These are phyloP conservation scores for Erannis defoliaria DNA, from an alignment of 2,888 invertebrate species.

Conservation along the genomic window DNA sequence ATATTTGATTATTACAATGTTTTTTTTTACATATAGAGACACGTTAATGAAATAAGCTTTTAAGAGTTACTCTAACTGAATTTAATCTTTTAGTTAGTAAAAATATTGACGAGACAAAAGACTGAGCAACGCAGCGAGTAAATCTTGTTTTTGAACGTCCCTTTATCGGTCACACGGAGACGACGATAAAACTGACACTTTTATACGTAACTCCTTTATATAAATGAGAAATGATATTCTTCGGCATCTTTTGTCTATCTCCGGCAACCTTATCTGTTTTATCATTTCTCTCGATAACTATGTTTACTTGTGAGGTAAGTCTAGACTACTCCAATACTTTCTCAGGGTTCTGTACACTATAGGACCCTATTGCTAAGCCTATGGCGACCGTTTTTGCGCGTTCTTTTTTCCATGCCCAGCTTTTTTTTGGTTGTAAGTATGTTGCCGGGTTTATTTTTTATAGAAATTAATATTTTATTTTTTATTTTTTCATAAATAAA, in stretches of 20 bases:
- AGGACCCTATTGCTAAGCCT: too few relatives aligned
- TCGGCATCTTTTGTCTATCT: constrained; percentile 12
- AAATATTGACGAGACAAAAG: not conserved
- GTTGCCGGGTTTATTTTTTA: too few relatives aligned
- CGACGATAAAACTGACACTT: constrained; percentile 24
- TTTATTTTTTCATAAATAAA: too few relatives aligned
- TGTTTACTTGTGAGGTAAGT: constrained; percentile 14
- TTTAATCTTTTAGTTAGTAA: not conserved
- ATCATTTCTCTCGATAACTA: constrained; percentile 15
- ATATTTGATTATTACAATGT: too few relatives aligned
- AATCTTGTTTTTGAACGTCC: too few relatives aligned
- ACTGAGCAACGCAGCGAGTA: not conserved
- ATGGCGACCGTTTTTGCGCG: too few relatives aligned
- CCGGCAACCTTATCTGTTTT: constrained; percentile 20
- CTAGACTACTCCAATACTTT: constrained; percentile 12
- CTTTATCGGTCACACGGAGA: constrained; percentile 17
- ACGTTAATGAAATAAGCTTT: too few relatives aligned
- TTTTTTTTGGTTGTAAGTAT: too few relatives aligned
- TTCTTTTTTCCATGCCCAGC: too few relatives aligned
- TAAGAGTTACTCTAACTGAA: too few relatives aligned
- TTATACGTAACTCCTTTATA: not conserved
- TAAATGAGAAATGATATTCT: constrained; percentile 8
- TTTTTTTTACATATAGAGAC: too few relatives aligned
- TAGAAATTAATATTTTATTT: too few relatives aligned
- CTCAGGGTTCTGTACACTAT: not conserved